These are phyloP conservation scores for Agrotis exclamationis DNA, from an alignment of 2,888 invertebrate species.

Conservation along the genomic window DNA sequence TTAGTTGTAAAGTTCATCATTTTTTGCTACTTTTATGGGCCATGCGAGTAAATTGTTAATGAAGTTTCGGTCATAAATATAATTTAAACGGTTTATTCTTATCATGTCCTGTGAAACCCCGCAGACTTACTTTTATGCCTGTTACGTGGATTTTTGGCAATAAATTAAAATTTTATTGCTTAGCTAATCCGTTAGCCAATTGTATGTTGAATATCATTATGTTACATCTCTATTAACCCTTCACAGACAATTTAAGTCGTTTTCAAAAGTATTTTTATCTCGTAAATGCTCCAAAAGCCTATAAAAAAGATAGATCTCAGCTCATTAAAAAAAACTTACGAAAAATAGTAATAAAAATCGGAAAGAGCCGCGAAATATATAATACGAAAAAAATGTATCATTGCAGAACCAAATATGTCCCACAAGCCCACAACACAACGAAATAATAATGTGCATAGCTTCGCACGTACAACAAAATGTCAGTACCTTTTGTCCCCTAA, in stretches of 20 bases:
- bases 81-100: slow-evolving; percentile 23
- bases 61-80: slow-evolving; percentile 46
- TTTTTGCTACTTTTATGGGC: slow-evolving; percentile 46
- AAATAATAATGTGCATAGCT: slow-evolving; percentile 24
- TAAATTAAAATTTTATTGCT: slow-evolving; percentile 13
- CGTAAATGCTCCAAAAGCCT: not conserved
- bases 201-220: not conserved
- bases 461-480: slow-evolving; percentile 21
- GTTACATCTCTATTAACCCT: not conserved
- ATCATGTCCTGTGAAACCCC: not conserved
- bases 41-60: slow-evolving; percentile 33
- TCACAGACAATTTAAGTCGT: not conserved
- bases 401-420: slow-evolving; percentile 9
- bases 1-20: slow-evolving; percentile 38
- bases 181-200: not conserved
- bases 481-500: slow-evolving; percentile 51
- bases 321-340: not conserved
- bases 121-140: not conserved
- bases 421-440: slow-evolving; percentile 20
- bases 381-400: not conserved
- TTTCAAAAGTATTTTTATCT: not conserved
- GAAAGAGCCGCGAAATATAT: not conserved
- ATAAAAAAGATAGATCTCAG: too few relatives aligned
- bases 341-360: too few relatives aligned
- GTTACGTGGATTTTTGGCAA: not conserved